Evolutionary conservation across 2,113 vertebrate species (phyloP).

Genomic region (Notechis scutatus): DNA sequence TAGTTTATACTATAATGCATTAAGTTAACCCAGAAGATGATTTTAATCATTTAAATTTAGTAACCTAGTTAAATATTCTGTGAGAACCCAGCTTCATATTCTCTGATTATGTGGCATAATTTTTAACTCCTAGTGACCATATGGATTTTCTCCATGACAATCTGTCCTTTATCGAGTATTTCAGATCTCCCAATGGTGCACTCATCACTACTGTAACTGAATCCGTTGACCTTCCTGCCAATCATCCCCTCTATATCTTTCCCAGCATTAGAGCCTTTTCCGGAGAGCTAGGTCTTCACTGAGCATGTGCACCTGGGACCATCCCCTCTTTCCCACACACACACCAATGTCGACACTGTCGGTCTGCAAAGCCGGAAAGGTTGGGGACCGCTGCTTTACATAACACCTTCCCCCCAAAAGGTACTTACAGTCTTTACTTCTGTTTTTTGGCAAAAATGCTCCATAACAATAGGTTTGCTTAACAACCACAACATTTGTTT

Average conservation of each 20-base stretch:
- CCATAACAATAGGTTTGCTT: neutral
- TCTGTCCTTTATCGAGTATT: neutral
- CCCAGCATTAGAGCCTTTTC: neutral
- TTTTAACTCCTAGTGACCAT: neutral
- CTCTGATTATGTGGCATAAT: neutral
- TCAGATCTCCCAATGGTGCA: neutral
- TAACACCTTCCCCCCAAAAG: neutral
- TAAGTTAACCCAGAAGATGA: neutral
- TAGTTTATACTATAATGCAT: neutral
- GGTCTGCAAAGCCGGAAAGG: neutral
- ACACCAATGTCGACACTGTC: fast-evolving
- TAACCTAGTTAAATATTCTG: neutral
- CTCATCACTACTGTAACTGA: neutral
- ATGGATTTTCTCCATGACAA: neutral
- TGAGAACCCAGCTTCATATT: neutral
- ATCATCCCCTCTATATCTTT: neutral
- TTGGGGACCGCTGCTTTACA: neutral
- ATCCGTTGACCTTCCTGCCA: neutral
- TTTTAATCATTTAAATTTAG: neutral
- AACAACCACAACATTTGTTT: neutral
- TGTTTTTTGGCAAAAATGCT: neutral
- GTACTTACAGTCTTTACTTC: neutral
- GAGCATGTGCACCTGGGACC: neutral
- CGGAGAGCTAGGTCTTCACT: neutral
- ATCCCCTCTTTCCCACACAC: neutral